Conservation (phyloP, 2,888 invertebrate genomes). For the Drosophila incognita region DNA sequence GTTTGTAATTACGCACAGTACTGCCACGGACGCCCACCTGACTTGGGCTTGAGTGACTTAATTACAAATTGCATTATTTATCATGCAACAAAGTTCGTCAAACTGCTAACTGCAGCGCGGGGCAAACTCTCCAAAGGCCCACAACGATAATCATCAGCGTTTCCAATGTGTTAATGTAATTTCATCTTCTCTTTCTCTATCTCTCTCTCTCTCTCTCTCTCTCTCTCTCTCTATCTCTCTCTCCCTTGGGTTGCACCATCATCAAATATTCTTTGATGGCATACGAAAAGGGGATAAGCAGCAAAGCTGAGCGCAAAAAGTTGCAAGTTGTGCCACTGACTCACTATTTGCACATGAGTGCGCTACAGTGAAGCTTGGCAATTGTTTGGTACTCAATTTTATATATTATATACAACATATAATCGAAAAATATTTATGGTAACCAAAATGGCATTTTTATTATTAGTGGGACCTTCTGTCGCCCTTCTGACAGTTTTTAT, state of each 20-base stretch:
- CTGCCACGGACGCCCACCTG: slow-evolving; percentile 46
- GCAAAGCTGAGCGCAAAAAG: slow-evolving; percentile 23
- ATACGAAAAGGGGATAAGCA: slow-evolving; percentile 32
- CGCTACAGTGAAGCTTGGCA: slow-evolving; percentile 29
- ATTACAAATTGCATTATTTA: slow-evolving; percentile 81
- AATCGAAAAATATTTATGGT: not conserved
- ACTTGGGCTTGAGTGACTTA: slow-evolving; percentile 73
- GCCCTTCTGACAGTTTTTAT: not conserved
- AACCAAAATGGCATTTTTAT: not conserved
- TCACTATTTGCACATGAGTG: slow-evolving; percentile 22
- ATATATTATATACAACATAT: not conserved
- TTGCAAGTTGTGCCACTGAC: slow-evolving; percentile 29
- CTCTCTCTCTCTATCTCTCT: not conserved
- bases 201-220: not conserved
- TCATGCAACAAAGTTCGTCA: slow-evolving; percentile 78
- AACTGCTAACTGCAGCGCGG: slow-evolving; percentile 48
- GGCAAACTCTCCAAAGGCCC: slow-evolving; percentile 24
- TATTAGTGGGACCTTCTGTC: not conserved
- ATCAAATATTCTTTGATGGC: slow-evolving; percentile 62
- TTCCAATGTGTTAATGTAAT: slow-evolving; percentile 70
- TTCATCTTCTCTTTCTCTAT: slow-evolving; percentile 7
- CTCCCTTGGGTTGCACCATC: slow-evolving; percentile 31
- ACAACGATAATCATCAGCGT: slow-evolving; percentile 63
- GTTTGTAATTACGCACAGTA: slow-evolving; percentile 60
- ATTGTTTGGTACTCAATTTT: not conserved